A percentile compares a stretch with the other conserved stretches of the same genome.
phyloP scores from a whole-genome alignment of 2,888 invertebrate genomes.

The Drosophila fungiperda region DNA sequence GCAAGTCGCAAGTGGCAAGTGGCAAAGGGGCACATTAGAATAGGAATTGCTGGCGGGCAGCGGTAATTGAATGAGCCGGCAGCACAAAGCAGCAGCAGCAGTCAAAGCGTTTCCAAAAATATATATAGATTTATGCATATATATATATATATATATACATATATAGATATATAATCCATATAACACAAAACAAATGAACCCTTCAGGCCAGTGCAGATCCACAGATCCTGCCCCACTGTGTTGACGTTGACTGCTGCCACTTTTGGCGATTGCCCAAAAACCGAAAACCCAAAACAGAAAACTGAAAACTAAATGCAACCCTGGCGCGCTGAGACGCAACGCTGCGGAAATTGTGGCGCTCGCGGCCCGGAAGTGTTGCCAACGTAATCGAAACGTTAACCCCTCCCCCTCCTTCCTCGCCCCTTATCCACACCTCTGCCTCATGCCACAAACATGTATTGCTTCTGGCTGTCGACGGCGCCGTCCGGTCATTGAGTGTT shows the following conservation, averaged over 20 bases:
- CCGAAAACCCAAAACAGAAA: not conserved
- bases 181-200: conserved; percentile 65
- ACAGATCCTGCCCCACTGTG: conserved; percentile 39
- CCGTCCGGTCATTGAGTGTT: conserved; percentile 53
- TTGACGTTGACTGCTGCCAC: conserved; percentile 56
- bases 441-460: conserved; percentile 2
- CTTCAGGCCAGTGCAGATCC: conserved; percentile 56
- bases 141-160: conserved; percentile 1
- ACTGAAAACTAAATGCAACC: not conserved
- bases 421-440: not conserved
- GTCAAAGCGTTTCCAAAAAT: conserved; percentile 52
- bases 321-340: conserved; percentile 4
- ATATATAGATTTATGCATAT: not conserved
- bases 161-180: conserved; percentile 12
- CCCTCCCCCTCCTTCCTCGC: not conserved
- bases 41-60: conserved; percentile 64
- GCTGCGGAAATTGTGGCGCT: conserved; percentile 74
- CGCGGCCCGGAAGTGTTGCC: conserved; percentile 77
- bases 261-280: conserved; percentile 62
- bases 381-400: conserved; percentile 75
- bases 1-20: not conserved
- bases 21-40: conserved; percentile 46
- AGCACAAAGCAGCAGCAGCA: conserved; percentile 47
- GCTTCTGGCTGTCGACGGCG: conserved; percentile 57
- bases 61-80: conserved; percentile 73